Evolutionary conservation across 2,888 invertebrate species (phyloP), one percentile per base, ranked within the genome.

Genomic region (Dysmachus trigonus): DNA sequence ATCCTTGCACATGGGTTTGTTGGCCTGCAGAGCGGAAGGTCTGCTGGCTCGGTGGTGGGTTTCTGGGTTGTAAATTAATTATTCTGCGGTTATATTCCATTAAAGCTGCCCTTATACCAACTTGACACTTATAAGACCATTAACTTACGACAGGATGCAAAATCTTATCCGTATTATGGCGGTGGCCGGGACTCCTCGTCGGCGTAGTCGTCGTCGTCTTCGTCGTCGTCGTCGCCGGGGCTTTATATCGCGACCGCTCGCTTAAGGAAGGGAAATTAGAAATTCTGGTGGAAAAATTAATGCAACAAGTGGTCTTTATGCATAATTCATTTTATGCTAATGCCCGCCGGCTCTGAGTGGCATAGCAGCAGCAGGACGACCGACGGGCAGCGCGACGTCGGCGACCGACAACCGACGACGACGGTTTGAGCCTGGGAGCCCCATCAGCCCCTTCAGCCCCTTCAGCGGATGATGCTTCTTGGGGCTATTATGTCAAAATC

Each of bases 241-340:
- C 33, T 41, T 41, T 30, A 62, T 35, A 22, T 62, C 18, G 53
- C 62, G 85, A 33, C 51, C 72, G 62, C 76, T n/a, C 38, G 81
- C 72, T 18, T n/a, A 41, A 51, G 76, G 86, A 53, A 35, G 87
- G 51, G 31, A 85, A 85, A 85, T 85, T 85, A 85, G 85, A 85
- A 76, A 76, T 76, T 77, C 85, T 85, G 86, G 72, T 79, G 35
- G 86, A 85, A 85, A 86, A 87, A 87, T 87, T 87, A 87, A 87
- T 87, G 87, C 87, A 87, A 87, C 87, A 87, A 87, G 87, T 87
- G 87, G 84, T 74, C 74, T 84, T 87, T 86, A 86, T 87, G 85
- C 87, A 87, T 87, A 86, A 87, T 87, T 87, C 86, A 87, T 87
- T 86, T 87, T 87, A 87, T 87, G 87, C 76, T 86, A 87, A 87